Conservation (phyloP, 2,113 vertebrate genomes). For the Apaloderma vittatum region DNA sequence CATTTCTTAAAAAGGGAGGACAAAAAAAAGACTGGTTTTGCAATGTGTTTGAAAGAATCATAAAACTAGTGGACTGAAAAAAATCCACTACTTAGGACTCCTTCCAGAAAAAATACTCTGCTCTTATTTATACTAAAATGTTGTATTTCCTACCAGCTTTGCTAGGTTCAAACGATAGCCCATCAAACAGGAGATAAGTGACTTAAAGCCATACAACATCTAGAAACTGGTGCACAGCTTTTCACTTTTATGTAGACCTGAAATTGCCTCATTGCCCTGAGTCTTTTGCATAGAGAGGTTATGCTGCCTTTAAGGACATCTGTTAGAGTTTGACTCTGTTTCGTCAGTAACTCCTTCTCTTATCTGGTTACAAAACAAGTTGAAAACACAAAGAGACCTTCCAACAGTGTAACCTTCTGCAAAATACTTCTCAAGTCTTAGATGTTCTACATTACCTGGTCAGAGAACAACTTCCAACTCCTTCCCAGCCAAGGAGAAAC, state of each 20-base stretch:
- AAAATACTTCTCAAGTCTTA: background rate
- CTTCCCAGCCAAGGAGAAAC: background rate
- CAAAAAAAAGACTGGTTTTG: background rate
- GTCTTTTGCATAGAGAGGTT: background rate
- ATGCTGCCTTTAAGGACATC: background rate
- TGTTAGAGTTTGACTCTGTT: background rate
- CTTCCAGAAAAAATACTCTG: background rate
- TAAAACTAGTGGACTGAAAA: background rate
- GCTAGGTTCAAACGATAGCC: background rate
- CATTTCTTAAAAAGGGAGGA: background rate
- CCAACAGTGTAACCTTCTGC: background rate
- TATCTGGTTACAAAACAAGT: background rate
- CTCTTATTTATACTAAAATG: background rate
- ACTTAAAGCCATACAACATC: background rate
- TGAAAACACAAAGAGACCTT: background rate
- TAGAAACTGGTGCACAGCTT: background rate
- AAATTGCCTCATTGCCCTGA: background rate
- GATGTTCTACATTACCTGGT: background rate
- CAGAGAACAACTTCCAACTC: background rate
- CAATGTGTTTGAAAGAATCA: background rate
- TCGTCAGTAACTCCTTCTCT: background rate
- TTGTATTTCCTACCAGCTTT: background rate
- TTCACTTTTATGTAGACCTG: background rate
- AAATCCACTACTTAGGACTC: background rate
- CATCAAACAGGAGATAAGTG: background rate